Conservation (phyloP, 64 coral and sea anemone species). For the Porites lutea region DNA sequence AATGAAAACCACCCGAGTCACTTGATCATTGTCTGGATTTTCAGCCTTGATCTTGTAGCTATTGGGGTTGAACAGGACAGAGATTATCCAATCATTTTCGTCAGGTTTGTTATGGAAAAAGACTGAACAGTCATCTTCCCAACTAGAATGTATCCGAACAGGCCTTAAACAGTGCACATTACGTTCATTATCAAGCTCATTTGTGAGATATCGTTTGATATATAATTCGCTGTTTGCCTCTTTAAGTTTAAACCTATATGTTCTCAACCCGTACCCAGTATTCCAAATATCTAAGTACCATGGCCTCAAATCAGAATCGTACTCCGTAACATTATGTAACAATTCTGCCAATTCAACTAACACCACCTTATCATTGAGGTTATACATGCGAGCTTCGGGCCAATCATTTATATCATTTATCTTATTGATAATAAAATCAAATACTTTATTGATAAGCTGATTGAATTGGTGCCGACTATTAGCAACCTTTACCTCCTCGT, state of each 20-base stretch:
- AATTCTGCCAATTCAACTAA: constrained; percentile 30
- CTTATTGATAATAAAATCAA: constrained; percentile 1
- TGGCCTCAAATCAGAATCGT: neutral
- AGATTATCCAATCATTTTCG: constrained; percentile 29
- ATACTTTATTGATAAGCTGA: constrained; percentile 29
- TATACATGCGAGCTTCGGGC: constrained; percentile 1
- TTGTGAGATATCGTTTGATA: too few relatives aligned
- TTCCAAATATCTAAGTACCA: neutral
- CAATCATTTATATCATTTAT: constrained; percentile 27
- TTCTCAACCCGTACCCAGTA: neutral
- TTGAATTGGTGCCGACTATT: neutral
- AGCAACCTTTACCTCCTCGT: neutral
- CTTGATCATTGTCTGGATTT: neutral
- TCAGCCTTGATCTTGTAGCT: neutral
- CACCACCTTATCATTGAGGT: neutral
- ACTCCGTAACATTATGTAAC: neutral
- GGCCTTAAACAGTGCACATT: neutral
- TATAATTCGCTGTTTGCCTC: neutral
- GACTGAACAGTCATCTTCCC: neutral
- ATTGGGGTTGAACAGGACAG: constrained; percentile 16
- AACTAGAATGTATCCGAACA: neutral
- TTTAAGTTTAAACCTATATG: neutral
- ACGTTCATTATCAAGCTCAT: neutral
- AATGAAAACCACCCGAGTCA: neutral
- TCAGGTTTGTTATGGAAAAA: neutral